Conservation (phyloP, 2,797 vertebrate species). For the Xenentodon cancila region DNA sequence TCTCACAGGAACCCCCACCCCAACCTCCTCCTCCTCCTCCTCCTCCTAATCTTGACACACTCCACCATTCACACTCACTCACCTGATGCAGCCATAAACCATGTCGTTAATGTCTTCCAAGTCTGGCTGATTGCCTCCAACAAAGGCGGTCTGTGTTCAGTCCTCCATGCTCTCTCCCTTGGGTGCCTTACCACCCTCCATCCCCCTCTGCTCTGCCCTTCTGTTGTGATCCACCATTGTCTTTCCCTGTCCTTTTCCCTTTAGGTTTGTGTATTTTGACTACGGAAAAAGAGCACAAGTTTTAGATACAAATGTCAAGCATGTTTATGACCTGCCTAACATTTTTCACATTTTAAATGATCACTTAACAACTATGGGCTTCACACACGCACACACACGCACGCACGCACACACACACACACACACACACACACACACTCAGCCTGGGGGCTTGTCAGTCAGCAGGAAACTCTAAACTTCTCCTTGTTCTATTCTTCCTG, state of each 20-base stretch:
- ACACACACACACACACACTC: slow-evolving; percentile 2
- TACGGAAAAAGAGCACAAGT: background rate
- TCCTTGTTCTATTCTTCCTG: slow-evolving; percentile 25
- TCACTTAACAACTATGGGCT: slow-evolving; percentile 9
- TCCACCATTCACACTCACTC: slow-evolving; percentile 40
- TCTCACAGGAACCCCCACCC: background rate
- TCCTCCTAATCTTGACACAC: slow-evolving; percentile 23
- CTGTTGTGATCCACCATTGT: slow-evolving; percentile 63
- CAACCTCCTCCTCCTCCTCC: background rate
- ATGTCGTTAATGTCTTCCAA: slow-evolving; percentile 53
- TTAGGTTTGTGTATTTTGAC: slow-evolving; percentile 20
- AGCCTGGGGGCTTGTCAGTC: slow-evolving; percentile 27
- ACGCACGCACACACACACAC: background rate
- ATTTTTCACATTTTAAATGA: slow-evolving; percentile 24
- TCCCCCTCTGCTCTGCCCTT: slow-evolving; percentile 26
- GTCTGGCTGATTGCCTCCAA: slow-evolving; percentile 59
- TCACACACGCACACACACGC: slow-evolving; percentile 5
- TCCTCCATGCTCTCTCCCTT: slow-evolving; percentile 50
- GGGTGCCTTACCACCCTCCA: slow-evolving; percentile 26
- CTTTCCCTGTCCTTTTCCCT: slow-evolving; percentile 42
- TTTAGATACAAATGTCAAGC: slow-evolving; percentile 17
- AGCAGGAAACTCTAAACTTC: slow-evolving; percentile 44
- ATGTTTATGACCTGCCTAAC: background rate
- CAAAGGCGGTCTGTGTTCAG: slow-evolving; percentile 63
- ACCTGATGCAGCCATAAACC: slow-evolving; percentile 66